A percentile compares a stretch with the other conserved stretches of the same genome.
Conservation (phyloP, 1,140 invertebrate genomes). For the Lordiphosa stackelbergi region DNA sequence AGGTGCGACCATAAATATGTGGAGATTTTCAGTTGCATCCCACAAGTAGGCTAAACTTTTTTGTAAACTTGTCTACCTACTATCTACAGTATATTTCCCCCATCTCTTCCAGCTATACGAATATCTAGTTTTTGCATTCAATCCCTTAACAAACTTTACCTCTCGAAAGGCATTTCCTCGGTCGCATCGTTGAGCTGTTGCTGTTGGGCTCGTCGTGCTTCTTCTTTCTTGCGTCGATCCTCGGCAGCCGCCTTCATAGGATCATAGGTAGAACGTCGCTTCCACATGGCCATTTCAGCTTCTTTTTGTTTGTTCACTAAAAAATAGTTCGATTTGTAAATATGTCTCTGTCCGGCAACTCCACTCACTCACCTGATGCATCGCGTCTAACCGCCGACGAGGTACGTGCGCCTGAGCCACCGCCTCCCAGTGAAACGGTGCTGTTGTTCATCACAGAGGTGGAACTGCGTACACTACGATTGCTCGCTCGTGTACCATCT, state of each 20-base stretch:
- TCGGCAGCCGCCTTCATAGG: conserved; percentile 92
- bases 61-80: too few relatives aligned
- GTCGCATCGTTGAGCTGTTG: conserved; percentile 36
- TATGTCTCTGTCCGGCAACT: too few relatives aligned
- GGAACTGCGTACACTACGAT: conserved; percentile 65
- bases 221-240: conserved; percentile 82
- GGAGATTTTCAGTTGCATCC: too few relatives aligned
- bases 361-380: conserved; percentile 50
- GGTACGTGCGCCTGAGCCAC: conserved; percentile 40
- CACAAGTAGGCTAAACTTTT: too few relatives aligned
- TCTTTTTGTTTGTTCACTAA: conserved; percentile 82
- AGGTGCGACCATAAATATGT: too few relatives aligned
- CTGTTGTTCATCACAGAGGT: conserved; percentile 65
- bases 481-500: conserved; percentile 64
- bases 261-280: conserved; percentile 92
- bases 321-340: neutral
- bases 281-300: conserved; percentile 94
- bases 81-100: neutral
- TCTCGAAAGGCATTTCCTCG: conserved; percentile 60
- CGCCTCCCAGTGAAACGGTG: conserved; percentile 55
- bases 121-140: neutral
- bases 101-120: neutral
- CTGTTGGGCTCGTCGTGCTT: conserved; percentile 69
- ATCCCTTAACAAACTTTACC: conserved; percentile 44
- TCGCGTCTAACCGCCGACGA: conserved; percentile 66